Base-by-base conservation (phyloP, 2,888 invertebrate genomes). In the Mellilla xanthometata region DNA sequence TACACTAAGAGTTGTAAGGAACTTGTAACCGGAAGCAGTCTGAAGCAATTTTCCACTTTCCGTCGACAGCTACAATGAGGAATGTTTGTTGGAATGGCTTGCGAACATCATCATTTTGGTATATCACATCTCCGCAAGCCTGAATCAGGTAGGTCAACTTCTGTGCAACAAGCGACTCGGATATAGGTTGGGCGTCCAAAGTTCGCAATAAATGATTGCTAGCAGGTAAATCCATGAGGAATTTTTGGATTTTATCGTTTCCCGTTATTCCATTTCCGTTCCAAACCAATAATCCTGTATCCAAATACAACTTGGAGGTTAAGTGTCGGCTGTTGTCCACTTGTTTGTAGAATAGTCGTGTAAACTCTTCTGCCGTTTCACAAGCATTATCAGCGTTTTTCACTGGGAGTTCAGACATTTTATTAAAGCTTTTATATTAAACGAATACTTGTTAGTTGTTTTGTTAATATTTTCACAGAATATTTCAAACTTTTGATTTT, bases 41-140 rank as follows among this genome's bases (percentile, higher is more conserved):
- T 29, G 95, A 95, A 7, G 96, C 96, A 58, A 98, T 95, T 84
- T 97, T 97, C 97, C 97, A 98, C 72, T 97, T 97, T 57, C 96
- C 96, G 9, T 94, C 95, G 52, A 95, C 93, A 3, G 96, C 96
- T 0, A 97, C 96, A 39, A 98, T 93, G 13, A 97, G 90, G 71
- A 98, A 97, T 24, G 94, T 95, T 79, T 98, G 96, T 67, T 94
- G 94, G 65, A 96, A 97, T 0, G 93, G 91, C 64, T 94, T 94
- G 10, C 91, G 91, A 2, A 67, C 62, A 15, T 88, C 86, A 31
- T 90, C 88, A 54, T 82, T 87, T 44, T 92, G 91, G 64, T 94
- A 96, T 57, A 93, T 94, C 0, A 97, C 96, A 45, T 92, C 93
- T 0, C 98, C 98, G 55, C 95, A 94, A 2, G 94, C 93, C 82